Evolutionary conservation across 2,797 vertebrate species (phyloP), one percentile per base, ranked within the genome.

Genomic region (Emys orbicularis): DNA sequence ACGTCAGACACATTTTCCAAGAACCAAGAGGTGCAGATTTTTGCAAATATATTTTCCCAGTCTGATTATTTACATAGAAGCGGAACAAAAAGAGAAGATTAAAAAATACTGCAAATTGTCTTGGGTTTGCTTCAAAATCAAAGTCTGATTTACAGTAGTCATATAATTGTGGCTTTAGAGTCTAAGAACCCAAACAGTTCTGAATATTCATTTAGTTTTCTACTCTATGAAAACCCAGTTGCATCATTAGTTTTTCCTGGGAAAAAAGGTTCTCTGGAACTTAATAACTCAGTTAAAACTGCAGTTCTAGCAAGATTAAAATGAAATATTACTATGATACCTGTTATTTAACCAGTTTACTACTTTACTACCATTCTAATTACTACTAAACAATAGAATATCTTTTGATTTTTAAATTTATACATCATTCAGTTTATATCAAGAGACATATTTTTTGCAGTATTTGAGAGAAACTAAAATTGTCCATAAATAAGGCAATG

Each of bases 101-200:
- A 41, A 74, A 41, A 88, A 90, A 86, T 81, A 87, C 49, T 77
- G 25, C 86, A 88, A 87, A 97, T 90, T 21, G 47, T 18, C 52
- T 72, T 65, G 41, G 80, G 72, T 50, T 92, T 94, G 65, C 81
- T 96, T 96, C 76, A 96, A 94, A 96, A 96, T 90, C 80, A 87
- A 10, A 81, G 95, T 92, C 83, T 89, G 3, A 0, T 94, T 95
- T 87, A 81, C 79, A 90, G 47, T 88, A 50, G n/a, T 72, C 68
- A 72, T 72, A 81, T 92, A 94, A 83, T 65, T 85, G 90, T 85
- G 85, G 74, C 89, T 95, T 91, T 86, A 76, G 79, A 79, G 9
- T 79, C 83, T 88, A 89, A 59, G 90, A 86, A 50, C 10, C 81
- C 68, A 90, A 94, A 50, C 31, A 52, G 77, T 80, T 94, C 41